A percentile compares a stretch with the other conserved stretches of the same genome.
Evolutionary conservation across 1,140 invertebrate genomes (phyloP).

Genomic region (Bombus pascuorum): DNA sequence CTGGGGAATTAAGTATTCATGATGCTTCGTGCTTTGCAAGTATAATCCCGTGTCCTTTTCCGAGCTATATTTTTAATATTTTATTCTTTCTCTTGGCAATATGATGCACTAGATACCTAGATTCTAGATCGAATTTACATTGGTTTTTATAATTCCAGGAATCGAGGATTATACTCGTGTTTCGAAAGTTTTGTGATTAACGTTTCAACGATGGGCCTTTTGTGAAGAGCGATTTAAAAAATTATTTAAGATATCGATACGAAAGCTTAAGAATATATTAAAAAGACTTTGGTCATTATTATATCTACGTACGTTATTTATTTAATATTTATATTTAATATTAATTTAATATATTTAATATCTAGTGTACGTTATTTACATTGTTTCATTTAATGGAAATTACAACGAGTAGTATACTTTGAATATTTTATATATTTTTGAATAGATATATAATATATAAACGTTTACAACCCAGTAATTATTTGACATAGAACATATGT

Average conservation of each 20-base stretch:
- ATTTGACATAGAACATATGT: too few relatives aligned
- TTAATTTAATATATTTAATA: neutral
- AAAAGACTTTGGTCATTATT: neutral
- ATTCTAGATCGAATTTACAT: neutral
- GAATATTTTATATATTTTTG: too few relatives aligned
- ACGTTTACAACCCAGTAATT: too few relatives aligned
- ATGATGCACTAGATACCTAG: too few relatives aligned
- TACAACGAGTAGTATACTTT: too few relatives aligned
- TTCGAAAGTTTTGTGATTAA: neutral
- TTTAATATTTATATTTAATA: neutral
- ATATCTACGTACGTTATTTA: neutral
- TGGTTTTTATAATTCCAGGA: neutral
- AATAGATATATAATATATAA: too few relatives aligned
- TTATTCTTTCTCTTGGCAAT: neutral
- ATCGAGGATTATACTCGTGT: neutral
- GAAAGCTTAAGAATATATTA: neutral
- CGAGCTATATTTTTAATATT: neutral
- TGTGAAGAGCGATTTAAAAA: neutral
- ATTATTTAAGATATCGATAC: neutral
- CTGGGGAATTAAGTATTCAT: constrained; percentile 33
- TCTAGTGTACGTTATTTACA: too few relatives aligned
- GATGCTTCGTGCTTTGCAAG: constrained; percentile 10
- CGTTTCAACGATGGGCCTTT: neutral
- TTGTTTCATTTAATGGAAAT: too few relatives aligned
- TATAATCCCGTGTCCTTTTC: neutral